phyloP scores from a whole-genome alignment of 2,113 vertebrate genomes.

The Menura novaehollandiae region DNA sequence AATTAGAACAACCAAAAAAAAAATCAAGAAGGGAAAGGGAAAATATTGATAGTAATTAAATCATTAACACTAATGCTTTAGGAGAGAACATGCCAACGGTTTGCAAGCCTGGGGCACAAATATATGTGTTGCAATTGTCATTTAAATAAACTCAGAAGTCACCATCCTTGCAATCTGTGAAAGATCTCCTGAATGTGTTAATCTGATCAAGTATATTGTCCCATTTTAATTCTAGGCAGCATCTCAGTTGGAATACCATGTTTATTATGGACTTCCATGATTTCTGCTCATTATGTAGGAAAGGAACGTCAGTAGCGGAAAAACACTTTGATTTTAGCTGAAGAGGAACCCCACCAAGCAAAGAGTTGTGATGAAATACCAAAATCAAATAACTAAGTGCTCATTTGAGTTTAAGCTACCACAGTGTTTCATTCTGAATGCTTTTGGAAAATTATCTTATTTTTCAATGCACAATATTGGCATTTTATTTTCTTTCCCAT shows the following conservation, averaged over 20 bases:
- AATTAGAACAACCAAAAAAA: background rate
- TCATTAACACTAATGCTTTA: background rate
- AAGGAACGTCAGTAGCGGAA: background rate
- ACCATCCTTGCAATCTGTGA: background rate
- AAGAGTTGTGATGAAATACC: background rate
- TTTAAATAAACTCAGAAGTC: background rate
- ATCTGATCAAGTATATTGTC: constrained; percentile 1
- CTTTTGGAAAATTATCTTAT: background rate
- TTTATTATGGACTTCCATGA: background rate
- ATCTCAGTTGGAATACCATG: background rate
- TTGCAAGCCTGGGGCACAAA: background rate
- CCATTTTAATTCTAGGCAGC: background rate
- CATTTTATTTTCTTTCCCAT: background rate
- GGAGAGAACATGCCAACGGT: background rate
- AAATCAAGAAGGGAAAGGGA: background rate
- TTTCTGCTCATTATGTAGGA: background rate
- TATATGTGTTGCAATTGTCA: background rate
- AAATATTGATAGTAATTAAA: background rate
- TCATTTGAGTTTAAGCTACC: background rate
- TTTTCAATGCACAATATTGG: background rate
- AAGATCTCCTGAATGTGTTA: background rate
- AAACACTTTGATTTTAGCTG: constrained; percentile 10
- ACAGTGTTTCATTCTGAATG: background rate
- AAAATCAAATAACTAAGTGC: background rate
- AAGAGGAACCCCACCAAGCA: constrained; percentile 16